phyloP scores from a whole-genome alignment of 1,140 invertebrate species.

The Elysia chlorotica region DNA sequence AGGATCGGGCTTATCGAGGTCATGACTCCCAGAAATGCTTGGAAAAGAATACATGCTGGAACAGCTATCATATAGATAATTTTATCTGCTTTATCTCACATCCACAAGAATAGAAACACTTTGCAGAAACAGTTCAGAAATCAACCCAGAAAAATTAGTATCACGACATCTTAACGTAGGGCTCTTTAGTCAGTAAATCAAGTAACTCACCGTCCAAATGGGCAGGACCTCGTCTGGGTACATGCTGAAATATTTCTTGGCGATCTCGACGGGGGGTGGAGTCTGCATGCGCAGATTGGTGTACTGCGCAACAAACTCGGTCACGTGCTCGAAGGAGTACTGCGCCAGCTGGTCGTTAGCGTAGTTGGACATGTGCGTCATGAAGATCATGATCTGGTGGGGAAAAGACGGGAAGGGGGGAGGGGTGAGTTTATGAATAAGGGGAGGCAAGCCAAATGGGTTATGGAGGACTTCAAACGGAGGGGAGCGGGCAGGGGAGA shows the following conservation, averaged over 20 bases:
- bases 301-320: conserved; percentile 96
- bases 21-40: no score
- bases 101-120: no score
- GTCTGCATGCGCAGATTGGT: conserved; percentile 89
- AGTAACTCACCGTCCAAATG: conserved; percentile 79
- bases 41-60: no score
- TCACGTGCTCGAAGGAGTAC: conserved; percentile 96
- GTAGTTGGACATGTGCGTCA: conserved; percentile 99
- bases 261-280: conserved; percentile 85
- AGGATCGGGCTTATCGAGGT: no score
- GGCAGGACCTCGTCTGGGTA: conserved; percentile 92
- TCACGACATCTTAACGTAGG: no score
- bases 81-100: no score
- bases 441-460: neutral
- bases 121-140: no score
- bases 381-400: conserved; percentile 97
- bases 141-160: no score
- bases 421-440: neutral
- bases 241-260: conserved; percentile 91
- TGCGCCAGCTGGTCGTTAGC: conserved; percentile 94
- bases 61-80: no score
- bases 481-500: no score
- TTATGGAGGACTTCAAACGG: no score
- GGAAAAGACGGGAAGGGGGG: neutral
- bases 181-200: no score